Conservation (phyloP, 2,888 invertebrate genomes). For the Hyalella azteca region DNA sequence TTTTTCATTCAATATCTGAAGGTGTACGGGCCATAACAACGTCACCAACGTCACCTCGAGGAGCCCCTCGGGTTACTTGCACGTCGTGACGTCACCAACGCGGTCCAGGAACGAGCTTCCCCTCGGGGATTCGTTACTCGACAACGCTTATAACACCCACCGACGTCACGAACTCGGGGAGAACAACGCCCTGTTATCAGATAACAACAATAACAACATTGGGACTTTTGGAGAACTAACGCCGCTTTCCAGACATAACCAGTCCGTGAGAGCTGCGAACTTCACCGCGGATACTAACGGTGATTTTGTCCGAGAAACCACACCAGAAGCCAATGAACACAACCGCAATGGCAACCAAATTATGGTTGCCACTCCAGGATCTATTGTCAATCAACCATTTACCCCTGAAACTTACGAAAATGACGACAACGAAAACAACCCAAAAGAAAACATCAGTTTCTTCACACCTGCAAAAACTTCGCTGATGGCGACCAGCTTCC, state of each 20-base stretch:
- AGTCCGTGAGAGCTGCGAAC: slow-evolving; percentile 7
- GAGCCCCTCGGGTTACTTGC: neutral
- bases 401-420: neutral
- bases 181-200: neutral
- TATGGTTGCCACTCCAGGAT: neutral
- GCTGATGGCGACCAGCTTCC: neutral
- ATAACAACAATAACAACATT: neutral
- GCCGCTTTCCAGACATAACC: neutral
- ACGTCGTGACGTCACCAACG: neutral
- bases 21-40: slow-evolving; percentile 27
- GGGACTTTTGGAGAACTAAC: neutral
- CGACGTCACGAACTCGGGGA: neutral
- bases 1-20: neutral
- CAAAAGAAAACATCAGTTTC: neutral
- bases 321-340: neutral
- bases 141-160: neutral
- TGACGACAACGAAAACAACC: neutral
- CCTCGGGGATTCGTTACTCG: neutral
- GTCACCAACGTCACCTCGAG: neutral
- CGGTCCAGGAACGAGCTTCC: neutral
- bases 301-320: neutral
- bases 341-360: neutral
- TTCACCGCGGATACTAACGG: neutral
- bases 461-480: too few relatives aligned
- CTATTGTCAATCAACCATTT: too few relatives aligned